Conservation (phyloP, 2,888 invertebrate species). For the Amaurobius ferox region DNA sequence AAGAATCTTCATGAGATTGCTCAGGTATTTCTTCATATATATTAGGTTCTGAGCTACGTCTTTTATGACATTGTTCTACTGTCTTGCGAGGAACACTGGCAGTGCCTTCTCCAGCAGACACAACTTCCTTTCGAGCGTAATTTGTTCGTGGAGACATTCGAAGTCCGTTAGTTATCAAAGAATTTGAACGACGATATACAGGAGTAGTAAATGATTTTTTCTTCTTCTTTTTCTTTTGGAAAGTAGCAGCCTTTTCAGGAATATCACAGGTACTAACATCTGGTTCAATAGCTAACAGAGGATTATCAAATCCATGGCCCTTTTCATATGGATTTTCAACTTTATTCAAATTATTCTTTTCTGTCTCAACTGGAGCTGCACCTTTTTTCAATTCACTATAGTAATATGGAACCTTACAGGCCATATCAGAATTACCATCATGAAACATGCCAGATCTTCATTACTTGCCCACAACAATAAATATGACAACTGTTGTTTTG, state of each 20-base stretch:
- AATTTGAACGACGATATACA: constrained; percentile 73
- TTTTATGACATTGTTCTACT: constrained; percentile 58
- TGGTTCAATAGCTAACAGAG: constrained; percentile 73
- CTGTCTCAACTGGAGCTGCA: constrained; percentile 44
- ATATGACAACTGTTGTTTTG: neutral
- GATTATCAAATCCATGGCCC: constrained; percentile 73
- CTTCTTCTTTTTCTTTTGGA: constrained; percentile 72
- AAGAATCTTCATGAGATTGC: constrained; percentile 54
- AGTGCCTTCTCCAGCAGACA: constrained; percentile 44
- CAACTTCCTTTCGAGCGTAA: constrained; percentile 58
- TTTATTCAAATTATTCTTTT: constrained; percentile 60
- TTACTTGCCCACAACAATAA: too few species aligned
- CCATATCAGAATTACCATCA: constrained; percentile 70
- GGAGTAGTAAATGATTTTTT: constrained; percentile 64
- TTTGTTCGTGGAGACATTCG: constrained; percentile 59
- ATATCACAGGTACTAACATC: constrained; percentile 72
- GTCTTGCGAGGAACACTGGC: constrained; percentile 30
- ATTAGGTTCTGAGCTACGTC: constrained; percentile 73
- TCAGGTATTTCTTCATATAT: constrained; percentile 74
- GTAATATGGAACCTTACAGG: constrained; percentile 74
- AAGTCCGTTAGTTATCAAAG: constrained; percentile 73
- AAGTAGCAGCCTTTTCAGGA: constrained; percentile 50
- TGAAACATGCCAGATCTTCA: constrained; percentile 68
- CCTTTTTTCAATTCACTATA: constrained; percentile 74
- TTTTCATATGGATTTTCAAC: constrained; percentile 64